Conservation (phyloP, 2,113 vertebrate genomes). For the Verasper variegatus region DNA sequence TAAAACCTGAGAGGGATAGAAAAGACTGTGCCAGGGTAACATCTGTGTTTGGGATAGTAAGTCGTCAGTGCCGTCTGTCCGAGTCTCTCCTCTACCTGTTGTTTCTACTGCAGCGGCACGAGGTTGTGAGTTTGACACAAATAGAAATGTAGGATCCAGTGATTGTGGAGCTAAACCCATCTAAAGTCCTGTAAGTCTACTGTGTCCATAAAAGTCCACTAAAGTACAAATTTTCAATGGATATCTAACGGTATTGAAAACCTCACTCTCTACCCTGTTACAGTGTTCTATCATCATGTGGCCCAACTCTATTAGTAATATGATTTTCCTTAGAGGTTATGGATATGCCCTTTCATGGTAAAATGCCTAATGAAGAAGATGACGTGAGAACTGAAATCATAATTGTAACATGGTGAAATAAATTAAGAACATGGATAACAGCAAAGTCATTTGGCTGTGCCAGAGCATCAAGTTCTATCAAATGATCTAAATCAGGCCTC, state of each 20-base stretch:
- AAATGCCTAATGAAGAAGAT: slow-evolving; percentile 27
- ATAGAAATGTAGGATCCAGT: not conserved
- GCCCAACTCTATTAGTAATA: not conserved
- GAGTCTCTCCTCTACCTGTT: slow-evolving; percentile 31
- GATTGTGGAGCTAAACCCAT: not conserved
- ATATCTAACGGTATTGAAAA: not conserved
- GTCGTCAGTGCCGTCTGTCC: slow-evolving; percentile 48
- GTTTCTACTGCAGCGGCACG: slow-evolving; percentile 44
- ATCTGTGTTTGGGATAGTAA: slow-evolving; percentile 65
- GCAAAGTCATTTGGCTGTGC: slow-evolving; percentile 60
- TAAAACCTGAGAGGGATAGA: slow-evolving; percentile 71
- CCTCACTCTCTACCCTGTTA: not conserved
- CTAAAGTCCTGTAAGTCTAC: not conserved
- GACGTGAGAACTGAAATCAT: slow-evolving; percentile 5
- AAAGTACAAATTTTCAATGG: not conserved
- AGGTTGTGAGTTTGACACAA: slow-evolving; percentile 14
- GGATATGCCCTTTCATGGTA: slow-evolving; percentile 19
- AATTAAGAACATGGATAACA: slow-evolving; percentile 30
- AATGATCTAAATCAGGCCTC: slow-evolving; percentile 52
- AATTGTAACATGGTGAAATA: slow-evolving; percentile 29
- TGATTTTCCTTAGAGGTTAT: slow-evolving; percentile 15
- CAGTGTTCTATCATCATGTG: not conserved
- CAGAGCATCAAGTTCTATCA: slow-evolving; percentile 69
- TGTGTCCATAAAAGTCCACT: not conserved
- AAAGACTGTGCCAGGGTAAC: slow-evolving; percentile 60